phyloP scores from a whole-genome alignment of 2,888 invertebrate species.

The Agriotes lineatus region DNA sequence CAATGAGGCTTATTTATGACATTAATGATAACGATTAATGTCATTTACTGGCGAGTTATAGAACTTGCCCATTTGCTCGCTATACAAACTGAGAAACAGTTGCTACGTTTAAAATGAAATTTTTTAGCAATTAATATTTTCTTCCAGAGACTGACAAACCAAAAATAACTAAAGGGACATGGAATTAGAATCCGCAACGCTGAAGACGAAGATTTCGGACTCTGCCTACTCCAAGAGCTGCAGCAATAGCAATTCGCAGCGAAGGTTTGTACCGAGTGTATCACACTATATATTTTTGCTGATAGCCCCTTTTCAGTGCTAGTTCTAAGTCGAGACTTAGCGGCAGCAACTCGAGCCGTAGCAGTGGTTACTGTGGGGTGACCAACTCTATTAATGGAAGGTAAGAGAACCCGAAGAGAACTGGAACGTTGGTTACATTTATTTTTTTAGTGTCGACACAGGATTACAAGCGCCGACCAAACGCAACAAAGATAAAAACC shows the following conservation, averaged over 20 bases:
- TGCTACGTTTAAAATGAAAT: no score
- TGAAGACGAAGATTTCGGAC: slow-evolving; percentile 77
- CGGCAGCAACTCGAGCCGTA: slow-evolving; percentile 83
- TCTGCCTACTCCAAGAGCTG: slow-evolving; percentile 87
- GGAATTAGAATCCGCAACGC: slow-evolving; percentile 26
- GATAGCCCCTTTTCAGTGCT: slow-evolving; percentile 73
- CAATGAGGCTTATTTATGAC: no score
- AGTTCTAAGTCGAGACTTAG: slow-evolving; percentile 84
- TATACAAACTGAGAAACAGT: no score
- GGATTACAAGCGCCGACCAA: slow-evolving; percentile 68
- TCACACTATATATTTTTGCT: no score
- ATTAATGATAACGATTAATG: no score
- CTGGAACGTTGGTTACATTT: no score
- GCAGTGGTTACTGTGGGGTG: slow-evolving; percentile 84
- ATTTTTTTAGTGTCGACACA: slow-evolving; percentile 53
- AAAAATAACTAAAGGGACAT: slow-evolving; percentile 67
- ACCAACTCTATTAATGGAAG: slow-evolving; percentile 65
- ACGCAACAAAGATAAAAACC: slow-evolving; percentile 71
- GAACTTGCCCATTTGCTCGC: no score
- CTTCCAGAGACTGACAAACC: not conserved
- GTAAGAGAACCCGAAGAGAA: slow-evolving; percentile 48
- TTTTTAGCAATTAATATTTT: no score
- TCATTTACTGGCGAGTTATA: no score
- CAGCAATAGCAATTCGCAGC: slow-evolving; percentile 85
- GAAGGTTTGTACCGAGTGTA: slow-evolving; percentile 76